Evolutionary conservation across 2,797 vertebrate genomes (phyloP), one percentile per base, ranked within the genome.

Genomic region (Sebastes iracundus): DNA sequence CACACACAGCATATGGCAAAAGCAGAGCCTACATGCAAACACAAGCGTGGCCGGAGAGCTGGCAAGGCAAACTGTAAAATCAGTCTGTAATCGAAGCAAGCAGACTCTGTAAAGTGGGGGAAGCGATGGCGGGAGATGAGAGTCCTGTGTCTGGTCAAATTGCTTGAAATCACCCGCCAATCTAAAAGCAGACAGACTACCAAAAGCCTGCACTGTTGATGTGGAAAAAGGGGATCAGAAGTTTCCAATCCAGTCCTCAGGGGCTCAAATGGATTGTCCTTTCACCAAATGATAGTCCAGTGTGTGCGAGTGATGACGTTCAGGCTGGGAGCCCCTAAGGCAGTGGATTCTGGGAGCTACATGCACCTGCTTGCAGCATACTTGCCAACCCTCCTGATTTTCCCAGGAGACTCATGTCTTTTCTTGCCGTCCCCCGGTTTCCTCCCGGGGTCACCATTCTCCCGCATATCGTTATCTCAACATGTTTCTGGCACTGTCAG

Each of bases 171-270:
- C 30, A 67, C 33, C 55, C 4, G 20, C 10, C 14, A 69, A 32
- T 65, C 76, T 66, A 81, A 78, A 80, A 83, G 71, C 72, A 66
- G 20, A 60, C 8, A 27, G 2, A 56, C 30, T 52, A 42, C 9
- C 53, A 72, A 52, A 59, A 46, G n/a, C 60, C 75, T 72, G 56
- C 13, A 42, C 22, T 27, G 35, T 28, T 32, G 59, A 13, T 3
- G 61, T 38, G 28, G 23, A 20, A 22, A 27, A 53, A 25, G 65
- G 61, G 65, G 61, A 46, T 55, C 61, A 82, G 72, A 83, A 66
- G 25, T 52, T 72, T 88, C 86, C 84, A 85, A 85, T 88, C 92
- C 91, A 91, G 84, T 90, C 88, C 91, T 92, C 88, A 86, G 84
- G 89, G 88, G 88, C 90, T 92, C 60, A 22, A 5, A 59, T n/a